Percentiles rank a stretch among this genome's conserved stretches.
Conservation (phyloP, 2,113 vertebrate species). For the Pristiophorus japonicus region DNA sequence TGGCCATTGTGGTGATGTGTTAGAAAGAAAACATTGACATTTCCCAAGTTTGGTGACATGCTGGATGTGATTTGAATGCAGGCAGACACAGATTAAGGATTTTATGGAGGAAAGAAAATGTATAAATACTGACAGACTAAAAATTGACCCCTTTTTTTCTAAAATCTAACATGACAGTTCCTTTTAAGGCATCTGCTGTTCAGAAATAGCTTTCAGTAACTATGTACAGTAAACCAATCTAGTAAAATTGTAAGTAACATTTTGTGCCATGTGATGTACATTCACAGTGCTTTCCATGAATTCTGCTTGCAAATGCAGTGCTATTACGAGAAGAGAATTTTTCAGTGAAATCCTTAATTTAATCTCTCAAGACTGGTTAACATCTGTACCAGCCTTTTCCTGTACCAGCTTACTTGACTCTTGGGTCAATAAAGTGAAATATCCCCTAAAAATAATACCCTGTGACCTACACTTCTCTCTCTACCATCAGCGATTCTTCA, state of each 20-base stretch:
- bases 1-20: neutral
- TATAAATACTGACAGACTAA: neutral
- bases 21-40: neutral
- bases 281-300: neutral
- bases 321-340: neutral
- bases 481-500: neutral
- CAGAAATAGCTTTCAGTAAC: conserved; percentile 9
- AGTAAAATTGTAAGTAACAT: neutral
- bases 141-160: conserved; percentile 45
- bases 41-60: neutral
- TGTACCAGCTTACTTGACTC: no score
- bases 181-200: conserved; percentile 48
- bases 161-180: conserved; percentile 50
- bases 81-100: neutral
- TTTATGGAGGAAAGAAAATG: neutral
- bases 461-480: neutral
- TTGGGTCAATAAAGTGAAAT: neutral
- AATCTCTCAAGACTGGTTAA: neutral
- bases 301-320: neutral
- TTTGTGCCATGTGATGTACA: neutral
- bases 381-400: neutral
- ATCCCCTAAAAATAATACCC: conserved; percentile 4
- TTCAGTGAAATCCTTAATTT: neutral
- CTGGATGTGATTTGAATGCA: neutral
- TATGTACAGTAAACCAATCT: neutral